These are phyloP conservation scores for Muricea muricata DNA, from an alignment of 92 coral and sea anemone genomes.

Conservation along the genomic window DNA sequence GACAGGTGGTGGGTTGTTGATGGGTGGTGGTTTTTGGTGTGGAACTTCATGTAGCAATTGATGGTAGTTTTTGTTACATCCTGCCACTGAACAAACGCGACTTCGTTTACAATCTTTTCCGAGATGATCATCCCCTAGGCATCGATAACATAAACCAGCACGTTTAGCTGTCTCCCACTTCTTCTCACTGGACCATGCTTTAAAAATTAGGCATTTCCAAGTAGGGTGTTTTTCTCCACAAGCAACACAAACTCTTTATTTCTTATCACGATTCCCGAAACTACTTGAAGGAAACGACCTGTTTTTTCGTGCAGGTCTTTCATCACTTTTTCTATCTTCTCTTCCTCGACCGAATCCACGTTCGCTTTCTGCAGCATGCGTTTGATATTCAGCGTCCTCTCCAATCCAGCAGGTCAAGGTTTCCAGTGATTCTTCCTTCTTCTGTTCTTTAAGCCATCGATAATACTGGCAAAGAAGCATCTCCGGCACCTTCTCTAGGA, in stretches of 20 bases:
- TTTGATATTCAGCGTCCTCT: slow-evolving; percentile 38
- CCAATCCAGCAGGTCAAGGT: slow-evolving; percentile 32
- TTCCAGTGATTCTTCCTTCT: slow-evolving; percentile 5
- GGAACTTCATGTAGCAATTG: slow-evolving; percentile 30
- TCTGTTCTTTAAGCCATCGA: not conserved
- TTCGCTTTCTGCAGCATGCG: slow-evolving; percentile 14
- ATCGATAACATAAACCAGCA: slow-evolving; percentile 48
- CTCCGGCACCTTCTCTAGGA: not conserved
- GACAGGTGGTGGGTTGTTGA: too few species aligned
- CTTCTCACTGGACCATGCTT: slow-evolving; percentile 25
- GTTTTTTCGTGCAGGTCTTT: slow-evolving; percentile 22
- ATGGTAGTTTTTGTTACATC: slow-evolving; percentile 43
- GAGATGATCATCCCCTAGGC: slow-evolving; percentile 39
- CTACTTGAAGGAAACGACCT: not conserved
- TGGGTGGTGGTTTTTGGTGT: not conserved
- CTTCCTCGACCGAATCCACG: not conserved
- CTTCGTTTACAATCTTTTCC: slow-evolving; percentile 38
- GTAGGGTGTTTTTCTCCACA: slow-evolving; percentile 47
- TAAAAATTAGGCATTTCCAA: slow-evolving; percentile 48
- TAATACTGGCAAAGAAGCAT: slow-evolving; percentile 14
- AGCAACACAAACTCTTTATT: slow-evolving; percentile 2
- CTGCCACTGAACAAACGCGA: slow-evolving; percentile 23
- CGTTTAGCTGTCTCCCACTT: slow-evolving; percentile 50
- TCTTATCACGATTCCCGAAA: not conserved
- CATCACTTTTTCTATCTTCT: slow-evolving; percentile 1